Percentiles rank a stretch among this genome's conserved stretches.
Evolutionary conservation across 2,888 invertebrate genomes (phyloP).

Genomic region (Fabriciana adippe): DNA sequence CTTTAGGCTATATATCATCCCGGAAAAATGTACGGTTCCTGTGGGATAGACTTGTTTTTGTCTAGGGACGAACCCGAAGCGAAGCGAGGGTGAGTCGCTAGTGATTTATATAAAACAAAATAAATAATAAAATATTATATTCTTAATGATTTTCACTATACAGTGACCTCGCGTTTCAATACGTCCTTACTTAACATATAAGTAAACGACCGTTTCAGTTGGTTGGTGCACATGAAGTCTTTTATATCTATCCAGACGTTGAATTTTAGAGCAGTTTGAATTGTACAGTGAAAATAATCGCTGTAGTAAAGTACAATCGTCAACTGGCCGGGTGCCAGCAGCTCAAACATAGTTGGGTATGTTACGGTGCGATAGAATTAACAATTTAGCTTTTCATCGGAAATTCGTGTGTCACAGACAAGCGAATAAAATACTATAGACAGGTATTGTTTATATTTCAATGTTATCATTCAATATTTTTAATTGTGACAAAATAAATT

Average conservation of each 20-base stretch:
- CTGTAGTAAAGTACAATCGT: constrained; percentile 70
- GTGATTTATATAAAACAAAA: too few relatives aligned
- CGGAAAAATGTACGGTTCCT: too few relatives aligned
- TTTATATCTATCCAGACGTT: constrained; percentile 59
- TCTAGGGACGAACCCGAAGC: too few relatives aligned
- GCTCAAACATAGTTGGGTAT: constrained; percentile 62
- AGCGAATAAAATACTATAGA: constrained; percentile 18
- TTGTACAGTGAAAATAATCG: constrained; percentile 70
- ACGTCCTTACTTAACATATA: constrained; percentile 24
- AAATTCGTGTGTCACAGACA: constrained; percentile 39
- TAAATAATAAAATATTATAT: too few relatives aligned
- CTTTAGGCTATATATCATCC: too few relatives aligned
- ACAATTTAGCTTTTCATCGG: constrained; percentile 65
- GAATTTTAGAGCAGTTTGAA: constrained; percentile 62
- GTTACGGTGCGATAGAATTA: constrained; percentile 63
- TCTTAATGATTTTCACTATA: too few relatives aligned
- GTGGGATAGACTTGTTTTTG: too few relatives aligned
- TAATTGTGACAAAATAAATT: not conserved
- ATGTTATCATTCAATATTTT: not conserved
- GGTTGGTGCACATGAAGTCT: constrained; percentile 63
- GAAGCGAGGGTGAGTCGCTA: too few relatives aligned
- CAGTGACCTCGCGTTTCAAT: too few relatives aligned
- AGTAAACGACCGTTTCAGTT: constrained; percentile 65
- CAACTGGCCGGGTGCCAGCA: constrained; percentile 71
- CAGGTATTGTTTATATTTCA: constrained; percentile 27